Percentiles rank a stretch among this genome's conserved stretches.
phyloP scores from a whole-genome alignment of 2,888 invertebrate genomes.

The Sericinus montela region DNA sequence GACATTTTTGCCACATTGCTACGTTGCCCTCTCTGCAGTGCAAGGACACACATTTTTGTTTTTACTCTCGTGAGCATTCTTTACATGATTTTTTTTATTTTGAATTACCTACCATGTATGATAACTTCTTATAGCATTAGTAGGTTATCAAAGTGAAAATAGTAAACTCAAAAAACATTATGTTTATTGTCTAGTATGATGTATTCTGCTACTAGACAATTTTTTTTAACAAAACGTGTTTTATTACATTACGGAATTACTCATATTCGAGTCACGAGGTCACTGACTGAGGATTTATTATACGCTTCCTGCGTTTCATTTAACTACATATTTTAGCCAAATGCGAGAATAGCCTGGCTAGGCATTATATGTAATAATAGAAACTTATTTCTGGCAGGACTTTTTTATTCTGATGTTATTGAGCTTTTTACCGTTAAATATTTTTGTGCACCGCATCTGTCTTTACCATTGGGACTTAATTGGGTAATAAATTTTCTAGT shows the following conservation, averaged over 20 bases:
- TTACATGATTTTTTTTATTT: slow-evolving; percentile 10
- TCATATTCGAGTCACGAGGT: slow-evolving; percentile 62
- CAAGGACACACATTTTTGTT: slow-evolving; percentile 25
- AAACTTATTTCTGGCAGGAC: too few relatives aligned
- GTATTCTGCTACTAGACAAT: not conserved
- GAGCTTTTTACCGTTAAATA: too few relatives aligned
- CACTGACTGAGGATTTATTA: slow-evolving; percentile 68
- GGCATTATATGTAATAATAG: too few relatives aligned
- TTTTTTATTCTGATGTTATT: too few relatives aligned
- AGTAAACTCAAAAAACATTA: too few relatives aligned
- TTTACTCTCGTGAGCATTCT: slow-evolving; percentile 11
- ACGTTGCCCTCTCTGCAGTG: slow-evolving; percentile 41
- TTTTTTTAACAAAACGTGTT: slow-evolving; percentile 29
- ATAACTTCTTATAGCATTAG: too few relatives aligned
- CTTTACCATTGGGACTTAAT: too few relatives aligned
- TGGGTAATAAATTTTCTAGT: too few relatives aligned
- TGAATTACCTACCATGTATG: too few relatives aligned
- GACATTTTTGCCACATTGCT: slow-evolving; percentile 73
- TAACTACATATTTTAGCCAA: slow-evolving; percentile 33
- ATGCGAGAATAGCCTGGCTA: slow-evolving; percentile 26
- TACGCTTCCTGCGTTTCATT: slow-evolving; percentile 56
- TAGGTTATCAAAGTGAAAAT: too few relatives aligned
- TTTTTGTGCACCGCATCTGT: too few relatives aligned
- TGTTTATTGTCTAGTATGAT: too few relatives aligned
- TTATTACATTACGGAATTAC: slow-evolving; percentile 54